Base-by-base conservation (phyloP, 92 coral and sea anemone species). In the Zoanthus sociatus region DNA sequence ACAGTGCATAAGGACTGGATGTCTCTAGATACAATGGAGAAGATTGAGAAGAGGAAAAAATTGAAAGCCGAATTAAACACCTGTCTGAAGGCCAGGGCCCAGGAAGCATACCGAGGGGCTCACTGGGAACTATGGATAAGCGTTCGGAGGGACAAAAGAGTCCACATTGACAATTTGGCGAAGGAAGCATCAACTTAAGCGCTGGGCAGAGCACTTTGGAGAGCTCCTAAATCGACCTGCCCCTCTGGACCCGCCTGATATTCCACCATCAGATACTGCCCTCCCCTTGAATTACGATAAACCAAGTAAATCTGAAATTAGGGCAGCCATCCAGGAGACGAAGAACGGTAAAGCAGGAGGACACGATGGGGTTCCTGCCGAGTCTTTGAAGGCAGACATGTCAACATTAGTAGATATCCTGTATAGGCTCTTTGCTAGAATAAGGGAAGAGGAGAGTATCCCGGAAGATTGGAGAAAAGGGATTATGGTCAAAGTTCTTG, bases 51-150 rank as follows among this genome's bases (percentile, higher is more conserved):
- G 21, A 61, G 26, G 58, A 74, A 48, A 75, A 17, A 47, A n/a
- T 26, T 26, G 44, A 76, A 79, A 79, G 53, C 51, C 13, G 56
- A 50, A n/a, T 60, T 31, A 33, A 31, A 54, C 71, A 79, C 61
- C 12, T 50, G 84, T 58, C 71, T 71, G 42, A 37, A 37, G 42
- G 42, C 4, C 42, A 37, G 42, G 42, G 42, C 42, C 42, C 42
- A 54, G 58, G 63, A 84, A 66, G 63, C 33, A 76, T 76, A 50
- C 37, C 64, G 63, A 76, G 64, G 63, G 37, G 81, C 81, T 48
- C 63, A 76, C 81, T 50, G 44, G 37, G 81, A 51, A 76, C 64
- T 46, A 17, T 42, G 63, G 81, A 48, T 45, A 76, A 76, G 79
- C 10, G 37, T 76, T 17, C 13, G 42, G 61, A 76, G 17, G 61